Conservation (phyloP, 2,113 vertebrate genomes). For the Vanacampus margaritifer region DNA sequence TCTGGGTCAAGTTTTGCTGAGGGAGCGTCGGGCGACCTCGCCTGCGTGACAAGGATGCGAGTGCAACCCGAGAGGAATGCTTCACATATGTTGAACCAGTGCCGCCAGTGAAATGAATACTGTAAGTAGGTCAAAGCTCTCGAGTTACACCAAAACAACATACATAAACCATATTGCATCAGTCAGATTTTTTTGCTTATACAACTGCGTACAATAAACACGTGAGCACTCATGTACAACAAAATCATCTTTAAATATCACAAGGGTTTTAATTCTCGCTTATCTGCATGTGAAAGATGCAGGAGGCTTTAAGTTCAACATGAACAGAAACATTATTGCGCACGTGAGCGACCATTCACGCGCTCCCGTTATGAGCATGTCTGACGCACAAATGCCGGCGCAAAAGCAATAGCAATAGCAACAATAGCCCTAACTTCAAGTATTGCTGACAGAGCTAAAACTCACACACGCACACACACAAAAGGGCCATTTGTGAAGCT, state of each 20-base stretch:
- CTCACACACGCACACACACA: no score
- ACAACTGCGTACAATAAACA: not conserved
- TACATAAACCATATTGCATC: not conserved
- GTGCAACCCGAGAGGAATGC: not conserved
- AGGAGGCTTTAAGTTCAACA: not conserved
- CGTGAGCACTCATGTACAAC: not conserved
- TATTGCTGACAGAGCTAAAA: not conserved
- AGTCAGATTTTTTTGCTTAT: not conserved
- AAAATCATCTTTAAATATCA: not conserved
- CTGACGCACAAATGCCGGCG: not conserved
- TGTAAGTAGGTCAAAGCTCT: slow-evolving; percentile 1
- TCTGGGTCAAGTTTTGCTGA: not conserved
- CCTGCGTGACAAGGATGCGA: not conserved
- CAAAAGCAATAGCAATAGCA: no score
- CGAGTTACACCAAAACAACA: not conserved
- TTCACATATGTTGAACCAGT: not conserved
- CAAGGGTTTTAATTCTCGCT: not conserved
- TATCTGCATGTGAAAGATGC: not conserved
- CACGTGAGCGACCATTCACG: not conserved
- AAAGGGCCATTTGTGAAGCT: not conserved
- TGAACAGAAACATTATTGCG: not conserved
- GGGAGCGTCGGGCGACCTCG: not conserved
- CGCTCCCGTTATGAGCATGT: not conserved
- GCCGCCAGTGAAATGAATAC: not conserved
- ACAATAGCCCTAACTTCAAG: not conserved